These are phyloP conservation scores for Plusia festucae DNA, from an alignment of 2,888 invertebrate genomes.

Conservation along the genomic window DNA sequence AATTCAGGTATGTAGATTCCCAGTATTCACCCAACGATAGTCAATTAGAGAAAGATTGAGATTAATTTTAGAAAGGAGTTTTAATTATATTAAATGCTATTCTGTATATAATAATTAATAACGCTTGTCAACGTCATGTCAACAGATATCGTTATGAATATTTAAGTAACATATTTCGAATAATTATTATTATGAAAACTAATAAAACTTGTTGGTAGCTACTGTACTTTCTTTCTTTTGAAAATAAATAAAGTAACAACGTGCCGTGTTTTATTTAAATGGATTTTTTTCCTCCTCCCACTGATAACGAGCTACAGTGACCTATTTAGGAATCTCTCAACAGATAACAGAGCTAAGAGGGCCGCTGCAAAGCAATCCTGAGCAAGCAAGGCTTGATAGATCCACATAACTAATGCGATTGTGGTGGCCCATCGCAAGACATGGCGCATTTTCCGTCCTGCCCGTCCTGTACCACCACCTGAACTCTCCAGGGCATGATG, in stretches of 20 bases:
- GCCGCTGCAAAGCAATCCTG: too few relatives aligned
- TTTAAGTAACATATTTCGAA: slow-evolving; percentile 71
- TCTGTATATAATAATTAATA: slow-evolving; percentile 80
- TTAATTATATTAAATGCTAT: slow-evolving; percentile 75
- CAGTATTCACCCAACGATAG: slow-evolving; percentile 89
- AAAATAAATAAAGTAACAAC: slow-evolving; percentile 74
- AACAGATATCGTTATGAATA: slow-evolving; percentile 65
- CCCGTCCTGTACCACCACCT: too few relatives aligned
- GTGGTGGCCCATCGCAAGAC: too few relatives aligned
- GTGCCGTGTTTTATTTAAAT: slow-evolving; percentile 32
- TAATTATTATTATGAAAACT: slow-evolving; percentile 73
- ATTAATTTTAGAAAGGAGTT: slow-evolving; percentile 83
- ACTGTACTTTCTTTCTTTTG: slow-evolving; percentile 81
- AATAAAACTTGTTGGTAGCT: slow-evolving; percentile 79
- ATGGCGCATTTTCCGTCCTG: too few relatives aligned
- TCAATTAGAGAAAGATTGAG: slow-evolving; percentile 87
- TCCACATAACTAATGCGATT: too few relatives aligned
- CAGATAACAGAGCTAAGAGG: too few relatives aligned
- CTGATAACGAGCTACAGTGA: too few relatives aligned
- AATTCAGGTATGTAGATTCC: slow-evolving; percentile 69
- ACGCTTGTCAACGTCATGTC: slow-evolving; percentile 68
- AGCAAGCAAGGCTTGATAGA: too few relatives aligned
- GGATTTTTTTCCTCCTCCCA: too few relatives aligned
- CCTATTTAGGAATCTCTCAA: too few relatives aligned
- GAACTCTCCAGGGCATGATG: too few relatives aligned